These are phyloP conservation scores for Pachyrhynchus sulphureomaculatus DNA, from an alignment of 1,140 invertebrate genomes.

Conservation along the genomic window DNA sequence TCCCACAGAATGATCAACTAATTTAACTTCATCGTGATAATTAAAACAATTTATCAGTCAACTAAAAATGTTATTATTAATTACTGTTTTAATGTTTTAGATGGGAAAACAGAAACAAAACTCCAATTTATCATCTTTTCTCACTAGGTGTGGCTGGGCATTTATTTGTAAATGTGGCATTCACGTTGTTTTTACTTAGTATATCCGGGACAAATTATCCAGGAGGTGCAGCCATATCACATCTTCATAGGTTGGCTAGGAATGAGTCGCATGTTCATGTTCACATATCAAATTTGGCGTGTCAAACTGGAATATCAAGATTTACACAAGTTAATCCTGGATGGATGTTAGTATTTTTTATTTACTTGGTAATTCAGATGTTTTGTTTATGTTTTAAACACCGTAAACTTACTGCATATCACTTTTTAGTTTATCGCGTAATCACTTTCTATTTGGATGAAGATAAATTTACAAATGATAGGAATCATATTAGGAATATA, in stretches of 20 bases:
- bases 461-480: no score
- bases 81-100: no score
- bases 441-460: no score
- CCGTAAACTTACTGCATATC: no score
- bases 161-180: conserved; percentile 74
- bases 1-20: no score
- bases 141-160: conserved; percentile 68
- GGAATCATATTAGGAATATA: no score
- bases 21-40: no score
- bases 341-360: conserved; percentile 70
- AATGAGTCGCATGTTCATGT: conserved; percentile 68
- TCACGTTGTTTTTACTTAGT: conserved; percentile 77
- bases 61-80: no score
- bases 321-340: conserved; percentile 83
- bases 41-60: no score
- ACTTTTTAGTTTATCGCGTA: no score
- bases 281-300: conserved; percentile 88
- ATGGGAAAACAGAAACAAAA: conserved; percentile 81
- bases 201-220: conserved; percentile 93
- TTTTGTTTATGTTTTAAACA: no score
- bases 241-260: conserved; percentile 75
- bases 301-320: conserved; percentile 94
- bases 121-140: conserved; percentile 64
- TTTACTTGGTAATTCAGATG: no score
- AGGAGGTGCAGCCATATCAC: conserved; percentile 82